Evolutionary conservation across 2,113 vertebrate species (phyloP).

Genomic region (Chloropsis cyanopogon): DNA sequence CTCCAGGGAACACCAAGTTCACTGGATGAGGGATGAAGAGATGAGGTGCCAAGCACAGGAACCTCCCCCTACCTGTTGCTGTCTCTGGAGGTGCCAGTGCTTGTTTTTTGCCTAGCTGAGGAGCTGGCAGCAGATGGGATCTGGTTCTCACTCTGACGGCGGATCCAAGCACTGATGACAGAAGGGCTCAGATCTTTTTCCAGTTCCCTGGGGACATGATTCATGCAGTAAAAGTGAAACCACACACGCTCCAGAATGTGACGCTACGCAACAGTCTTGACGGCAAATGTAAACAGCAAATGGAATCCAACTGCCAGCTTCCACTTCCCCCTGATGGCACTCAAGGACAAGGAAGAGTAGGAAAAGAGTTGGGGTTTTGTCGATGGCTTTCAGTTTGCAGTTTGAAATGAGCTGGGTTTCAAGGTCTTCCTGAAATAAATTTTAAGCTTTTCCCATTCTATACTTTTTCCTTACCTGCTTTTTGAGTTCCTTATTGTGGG

Average conservation of each 20-base stretch:
- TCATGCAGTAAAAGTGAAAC: not conserved
- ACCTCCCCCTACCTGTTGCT: not conserved
- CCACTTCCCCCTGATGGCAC: not conserved
- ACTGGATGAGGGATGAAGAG: not conserved
- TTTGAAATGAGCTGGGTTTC: not conserved
- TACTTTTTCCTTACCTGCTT: not conserved
- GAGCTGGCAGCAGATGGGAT: not conserved
- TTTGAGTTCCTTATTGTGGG: not conserved
- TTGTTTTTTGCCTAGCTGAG: not conserved
- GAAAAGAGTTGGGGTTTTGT: not conserved
- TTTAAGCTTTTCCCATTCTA: not conserved
- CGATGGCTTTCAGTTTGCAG: not conserved
- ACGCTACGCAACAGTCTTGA: not conserved
- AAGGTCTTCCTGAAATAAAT: not conserved
- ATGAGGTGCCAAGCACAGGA: not conserved
- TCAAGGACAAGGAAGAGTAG: not conserved
- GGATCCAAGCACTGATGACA: rapidly evolving
- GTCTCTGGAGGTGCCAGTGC: not conserved
- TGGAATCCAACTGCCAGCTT: not conserved
- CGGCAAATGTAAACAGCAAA: not conserved
- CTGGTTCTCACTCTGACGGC: not conserved
- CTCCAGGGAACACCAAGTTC: not conserved
- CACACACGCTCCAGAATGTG: not conserved
- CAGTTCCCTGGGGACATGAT: not conserved
- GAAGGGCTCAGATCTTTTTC: not conserved